phyloP scores from a whole-genome alignment of 2,797 vertebrate genomes.

The Bradypodion ventrale region DNA sequence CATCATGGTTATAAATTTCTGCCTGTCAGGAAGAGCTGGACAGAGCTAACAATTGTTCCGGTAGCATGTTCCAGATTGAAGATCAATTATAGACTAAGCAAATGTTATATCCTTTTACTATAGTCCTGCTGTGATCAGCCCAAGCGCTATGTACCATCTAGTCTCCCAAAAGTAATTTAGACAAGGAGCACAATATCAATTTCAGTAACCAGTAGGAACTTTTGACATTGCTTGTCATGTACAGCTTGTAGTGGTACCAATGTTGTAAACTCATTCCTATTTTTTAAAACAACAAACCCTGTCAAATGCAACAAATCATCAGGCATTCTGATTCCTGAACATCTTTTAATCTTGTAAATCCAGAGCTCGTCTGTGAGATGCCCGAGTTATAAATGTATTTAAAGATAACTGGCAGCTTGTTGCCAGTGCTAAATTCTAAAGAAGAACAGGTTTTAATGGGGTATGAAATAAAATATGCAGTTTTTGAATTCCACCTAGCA shows the following conservation, averaged over 20 bases:
- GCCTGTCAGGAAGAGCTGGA: not conserved
- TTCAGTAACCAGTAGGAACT: not conserved
- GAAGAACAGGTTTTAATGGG: not conserved
- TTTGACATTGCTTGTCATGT: not conserved
- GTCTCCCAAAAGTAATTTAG: conserved; percentile 34
- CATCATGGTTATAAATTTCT: conserved; percentile 37
- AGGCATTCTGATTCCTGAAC: conserved; percentile 21
- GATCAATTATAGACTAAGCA: not conserved
- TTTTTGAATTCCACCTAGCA: not conserved
- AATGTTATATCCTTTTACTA: not conserved
- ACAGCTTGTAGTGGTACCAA: not conserved
- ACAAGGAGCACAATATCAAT: conserved; percentile 19
- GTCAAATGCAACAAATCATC: not conserved
- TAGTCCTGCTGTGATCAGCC: not conserved
- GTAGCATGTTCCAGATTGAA: conserved; percentile 13
- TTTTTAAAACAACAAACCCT: too few relatives aligned
- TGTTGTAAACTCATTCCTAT: not conserved
- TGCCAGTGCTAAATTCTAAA: not conserved
- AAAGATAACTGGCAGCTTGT: not conserved
- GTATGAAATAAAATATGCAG: not conserved
- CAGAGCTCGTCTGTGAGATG: not conserved
- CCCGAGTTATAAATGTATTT: not conserved
- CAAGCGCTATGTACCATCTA: not conserved
- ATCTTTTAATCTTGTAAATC: conserved; percentile 19
- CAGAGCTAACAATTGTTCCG: not conserved